A percentile compares a stretch with the other conserved stretches of the same genome.
Conservation (phyloP, 2,797 vertebrate species). For the Amniataba percoides region DNA sequence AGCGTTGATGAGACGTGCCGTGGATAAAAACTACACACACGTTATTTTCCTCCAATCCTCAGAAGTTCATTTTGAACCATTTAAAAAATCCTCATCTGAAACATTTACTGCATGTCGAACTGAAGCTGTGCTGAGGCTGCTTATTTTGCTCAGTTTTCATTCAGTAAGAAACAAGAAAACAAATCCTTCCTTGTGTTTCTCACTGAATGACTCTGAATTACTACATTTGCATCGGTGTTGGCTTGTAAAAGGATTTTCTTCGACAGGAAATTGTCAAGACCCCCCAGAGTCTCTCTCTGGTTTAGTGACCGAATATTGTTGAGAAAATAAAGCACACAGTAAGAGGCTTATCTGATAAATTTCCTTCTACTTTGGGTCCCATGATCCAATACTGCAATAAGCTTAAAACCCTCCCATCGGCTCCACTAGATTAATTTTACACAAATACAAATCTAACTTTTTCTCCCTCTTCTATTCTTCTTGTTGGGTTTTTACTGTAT, state of each 20-base stretch:
- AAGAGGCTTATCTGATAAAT: constrained; percentile 80
- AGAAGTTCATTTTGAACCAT: too few species aligned
- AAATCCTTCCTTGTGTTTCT: constrained; percentile 42
- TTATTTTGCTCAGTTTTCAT: constrained; percentile 33
- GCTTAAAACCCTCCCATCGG: constrained; percentile 63
- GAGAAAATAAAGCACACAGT: constrained; percentile 72
- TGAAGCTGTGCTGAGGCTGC: constrained; percentile 5
- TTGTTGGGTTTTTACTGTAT: background rate
- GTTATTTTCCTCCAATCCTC: background rate
- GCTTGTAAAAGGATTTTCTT: constrained; percentile 48
- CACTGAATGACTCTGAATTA: constrained; percentile 50
- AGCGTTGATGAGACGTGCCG: background rate
- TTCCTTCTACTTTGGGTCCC: constrained; percentile 61
- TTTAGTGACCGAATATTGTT: constrained; percentile 67
- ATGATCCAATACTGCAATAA: constrained; percentile 66
- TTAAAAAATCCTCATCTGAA: constrained; percentile 13
- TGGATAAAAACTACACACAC: background rate
- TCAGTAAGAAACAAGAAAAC: constrained; percentile 50
- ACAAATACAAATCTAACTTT: constrained; percentile 59
- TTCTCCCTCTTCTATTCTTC: constrained; percentile 26
- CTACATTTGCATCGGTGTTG: constrained; percentile 41
- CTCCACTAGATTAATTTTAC: constrained; percentile 60
- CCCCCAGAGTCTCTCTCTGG: constrained; percentile 53
- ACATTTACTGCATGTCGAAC: background rate
- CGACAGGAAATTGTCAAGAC: constrained; percentile 54